Conservation (phyloP, 2,797 vertebrate genomes). For the Bovichtus variegatus region DNA sequence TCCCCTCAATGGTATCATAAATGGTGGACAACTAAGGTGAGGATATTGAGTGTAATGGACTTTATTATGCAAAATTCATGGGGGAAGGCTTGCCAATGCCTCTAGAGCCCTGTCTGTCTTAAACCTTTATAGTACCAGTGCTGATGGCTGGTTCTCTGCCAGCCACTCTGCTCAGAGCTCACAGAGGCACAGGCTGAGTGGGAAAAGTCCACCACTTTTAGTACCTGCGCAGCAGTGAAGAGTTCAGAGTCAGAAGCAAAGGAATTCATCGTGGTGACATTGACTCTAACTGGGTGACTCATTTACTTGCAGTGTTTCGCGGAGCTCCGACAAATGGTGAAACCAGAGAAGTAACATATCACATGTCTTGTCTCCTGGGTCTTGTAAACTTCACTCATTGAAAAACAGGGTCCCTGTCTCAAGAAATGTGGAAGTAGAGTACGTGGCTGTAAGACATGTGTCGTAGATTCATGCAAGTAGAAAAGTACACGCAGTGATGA, state of each 20-base stretch:
- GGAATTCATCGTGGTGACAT: conserved; percentile 26
- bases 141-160: conserved; percentile 65
- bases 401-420: not conserved
- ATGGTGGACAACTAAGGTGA: conserved; percentile 65
- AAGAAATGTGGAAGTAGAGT: not conserved
- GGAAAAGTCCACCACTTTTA: conserved; percentile 68
- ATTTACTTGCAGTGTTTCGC: not conserved
- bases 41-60: conserved; percentile 64
- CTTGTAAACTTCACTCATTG: not conserved
- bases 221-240: conserved; percentile 45
- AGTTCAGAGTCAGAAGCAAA: conserved; percentile 53
- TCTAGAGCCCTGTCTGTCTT: conserved; percentile 65
- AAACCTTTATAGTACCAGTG: conserved; percentile 60
- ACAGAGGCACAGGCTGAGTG: conserved; percentile 65
- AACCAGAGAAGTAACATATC: conserved; percentile 1
- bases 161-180: conserved; percentile 61
- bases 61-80: conserved; percentile 70
- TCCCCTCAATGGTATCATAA: conserved; percentile 58
- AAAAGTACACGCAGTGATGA: not conserved
- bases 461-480: not conserved
- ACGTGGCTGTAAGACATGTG: not conserved
- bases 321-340: conserved; percentile 4
- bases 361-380: not conserved
- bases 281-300: conserved; percentile 28
- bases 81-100: conserved; percentile 57